phyloP scores from a whole-genome alignment of 2,113 vertebrate genomes.

The Aphyosemion australe region DNA sequence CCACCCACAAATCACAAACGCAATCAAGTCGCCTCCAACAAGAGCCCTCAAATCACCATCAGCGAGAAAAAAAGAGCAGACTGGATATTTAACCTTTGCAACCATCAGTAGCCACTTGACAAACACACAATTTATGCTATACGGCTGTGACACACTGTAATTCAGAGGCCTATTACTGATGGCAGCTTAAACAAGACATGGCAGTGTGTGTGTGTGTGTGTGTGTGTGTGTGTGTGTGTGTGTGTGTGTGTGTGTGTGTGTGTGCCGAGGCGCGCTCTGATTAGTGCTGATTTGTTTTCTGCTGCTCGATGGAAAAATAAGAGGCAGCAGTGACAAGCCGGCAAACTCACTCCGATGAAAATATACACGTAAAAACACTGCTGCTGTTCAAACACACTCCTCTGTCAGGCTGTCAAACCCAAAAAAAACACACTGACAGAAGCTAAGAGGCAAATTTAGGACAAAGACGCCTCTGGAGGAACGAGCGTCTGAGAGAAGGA shows the following conservation, averaged over 20 bases:
- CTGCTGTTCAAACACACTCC: conserved; percentile 46
- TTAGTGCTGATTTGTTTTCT: conserved; percentile 66
- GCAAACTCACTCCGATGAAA: conserved; percentile 16
- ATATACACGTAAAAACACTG: conserved; percentile 41
- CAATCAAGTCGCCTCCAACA: conserved; percentile 68
- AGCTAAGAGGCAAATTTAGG: conserved; percentile 56
- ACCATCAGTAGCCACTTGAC: conserved; percentile 64
- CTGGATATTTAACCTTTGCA: conserved; percentile 70
- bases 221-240: conserved; percentile 11
- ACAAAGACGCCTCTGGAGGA: conserved; percentile 48
- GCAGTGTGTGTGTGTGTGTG: conserved; percentile 11
- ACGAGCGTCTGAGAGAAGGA: conserved; percentile 23
- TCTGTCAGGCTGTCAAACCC: conserved; percentile 58
- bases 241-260: conserved; percentile 21
- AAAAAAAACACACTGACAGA: conserved; percentile 27
- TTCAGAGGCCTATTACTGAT: conserved; percentile 66
- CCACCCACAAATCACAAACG: conserved; percentile 73
- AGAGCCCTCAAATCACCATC: conserved; percentile 74
- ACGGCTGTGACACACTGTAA: conserved; percentile 58
- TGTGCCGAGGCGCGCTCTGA: conserved; percentile 47
- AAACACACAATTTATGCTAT: conserved; percentile 43
- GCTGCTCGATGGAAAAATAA: conserved; percentile 45
- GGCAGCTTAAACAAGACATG: conserved; percentile 28
- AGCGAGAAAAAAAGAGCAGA: conserved; percentile 38
- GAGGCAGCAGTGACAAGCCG: conserved; percentile 18